Evolutionary conservation across 1,140 invertebrate species (phyloP), one percentile per base, ranked within the genome.

Genomic region (Colletes gigas): DNA sequence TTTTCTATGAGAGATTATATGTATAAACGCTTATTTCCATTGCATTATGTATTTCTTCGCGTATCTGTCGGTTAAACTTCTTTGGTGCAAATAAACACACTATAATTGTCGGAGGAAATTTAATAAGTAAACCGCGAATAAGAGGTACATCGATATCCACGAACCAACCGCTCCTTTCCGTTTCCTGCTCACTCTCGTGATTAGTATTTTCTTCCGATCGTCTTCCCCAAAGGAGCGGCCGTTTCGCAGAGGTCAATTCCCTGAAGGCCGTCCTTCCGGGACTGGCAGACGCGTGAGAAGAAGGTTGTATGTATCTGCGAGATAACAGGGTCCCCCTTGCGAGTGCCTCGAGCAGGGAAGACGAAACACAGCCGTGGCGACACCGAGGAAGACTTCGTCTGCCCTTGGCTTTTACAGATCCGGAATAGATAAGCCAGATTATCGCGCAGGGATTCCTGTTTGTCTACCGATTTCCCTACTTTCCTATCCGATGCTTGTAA

Each of bases 241-340:
- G 57, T 54, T 75, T 67, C 57, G 70, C 55, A 17, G 87, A 88
- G 88, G 89, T 87, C 85, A 88, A 84, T 88, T 90, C 88, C 85
- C 88, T 66, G 89, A 90, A 88, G 88, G 88, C 85, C 85, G 85
- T 89, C 78, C 89, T 90, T 90, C 89, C 89, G 85, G 89, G 88
- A 83, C 81, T 86, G 81, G 87, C 84, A 79, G 68, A 83, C 83
- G 83, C 74, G 67, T 74, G 76, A 80, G 78, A 86, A 65, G 30
- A 83, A 83, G 70, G 54, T 72, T 76, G 75, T 70, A 71, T 50
- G 59, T 83, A 83, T 71, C 59, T 79, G 55, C 19, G 15, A 72
- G 82, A 82, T 86, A 86, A 77, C 72, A 85, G 68, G 17, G 57
- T 54, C 71, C 63, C 62, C 52, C 71, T 30, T 80, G 50, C 54